Evolutionary conservation across 2,888 invertebrate species (phyloP).

Genomic region (Apomyelois bistriatella): DNA sequence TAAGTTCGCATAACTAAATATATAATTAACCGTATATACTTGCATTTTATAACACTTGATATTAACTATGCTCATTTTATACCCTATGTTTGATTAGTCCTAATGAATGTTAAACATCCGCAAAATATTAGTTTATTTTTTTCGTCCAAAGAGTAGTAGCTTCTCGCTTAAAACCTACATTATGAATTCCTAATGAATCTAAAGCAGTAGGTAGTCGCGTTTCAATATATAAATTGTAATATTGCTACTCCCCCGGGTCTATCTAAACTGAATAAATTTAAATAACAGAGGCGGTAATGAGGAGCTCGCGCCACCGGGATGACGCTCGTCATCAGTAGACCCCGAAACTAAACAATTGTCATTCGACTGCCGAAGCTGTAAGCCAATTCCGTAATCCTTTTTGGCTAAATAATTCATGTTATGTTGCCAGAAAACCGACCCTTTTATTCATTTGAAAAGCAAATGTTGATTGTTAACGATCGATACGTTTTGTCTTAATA

Average conservation of each 20-base stretch:
- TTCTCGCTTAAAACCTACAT: background rate
- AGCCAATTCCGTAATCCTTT: constrained; percentile 41
- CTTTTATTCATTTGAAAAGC: background rate
- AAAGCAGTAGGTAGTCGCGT: background rate
- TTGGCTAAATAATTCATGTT: constrained; percentile 23
- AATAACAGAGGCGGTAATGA: constrained; percentile 53
- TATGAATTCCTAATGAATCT: background rate
- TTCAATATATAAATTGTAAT: constrained; percentile 21
- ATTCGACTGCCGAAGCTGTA: constrained; percentile 24
- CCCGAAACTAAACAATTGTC: constrained; percentile 38
- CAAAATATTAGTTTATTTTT: too few species aligned
- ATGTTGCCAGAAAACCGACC: constrained; percentile 6
- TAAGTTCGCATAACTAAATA: too few species aligned
- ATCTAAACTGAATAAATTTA: constrained; percentile 56
- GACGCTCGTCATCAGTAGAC: constrained; percentile 38
- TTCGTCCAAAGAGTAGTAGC: background rate
- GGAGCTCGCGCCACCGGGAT: constrained; percentile 28
- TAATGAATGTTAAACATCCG: too few species aligned
- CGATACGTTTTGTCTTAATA: background rate
- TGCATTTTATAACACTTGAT: too few species aligned
- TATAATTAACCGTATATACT: too few species aligned
- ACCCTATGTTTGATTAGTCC: too few species aligned
- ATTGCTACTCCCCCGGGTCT: constrained; percentile 25
- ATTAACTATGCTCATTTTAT: too few species aligned
- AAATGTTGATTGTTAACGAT: background rate